Evolutionary conservation across 1,140 invertebrate genomes (phyloP).

Genomic region (Brachionus sp.): DNA sequence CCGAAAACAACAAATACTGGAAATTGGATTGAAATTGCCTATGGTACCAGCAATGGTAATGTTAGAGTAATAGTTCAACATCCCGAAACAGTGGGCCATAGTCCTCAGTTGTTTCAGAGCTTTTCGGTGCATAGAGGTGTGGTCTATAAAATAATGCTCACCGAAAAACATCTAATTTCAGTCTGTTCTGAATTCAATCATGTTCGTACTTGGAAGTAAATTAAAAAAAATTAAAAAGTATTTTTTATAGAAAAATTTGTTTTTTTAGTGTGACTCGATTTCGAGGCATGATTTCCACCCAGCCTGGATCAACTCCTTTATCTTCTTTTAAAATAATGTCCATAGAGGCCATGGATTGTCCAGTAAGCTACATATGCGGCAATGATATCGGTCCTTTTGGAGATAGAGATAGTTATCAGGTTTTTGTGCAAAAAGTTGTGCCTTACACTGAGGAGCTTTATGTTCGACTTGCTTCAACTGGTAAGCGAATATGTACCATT

Average conservation of each 20-base stretch:
- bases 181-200: conserved; percentile 97
- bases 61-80: conserved; percentile 96
- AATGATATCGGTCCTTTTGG: conserved; percentile 85
- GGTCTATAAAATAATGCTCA: conserved; percentile 83
- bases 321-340: conserved; percentile 92
- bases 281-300: conserved; percentile 87
- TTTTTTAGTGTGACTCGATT: conserved; percentile 76
- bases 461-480: conserved; percentile 87
- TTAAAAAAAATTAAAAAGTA: neutral
- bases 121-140: conserved; percentile 94
- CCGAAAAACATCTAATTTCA: conserved; percentile 92
- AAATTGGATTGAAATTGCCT: conserved; percentile 83
- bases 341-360: conserved; percentile 77
- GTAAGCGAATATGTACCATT: conserved; percentile 84
- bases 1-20: conserved; percentile 83
- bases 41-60: conserved; percentile 89
- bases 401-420: conserved; percentile 92
- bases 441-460: conserved; percentile 84
- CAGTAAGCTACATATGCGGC: conserved; percentile 69
- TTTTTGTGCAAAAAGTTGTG: conserved; percentile 95
- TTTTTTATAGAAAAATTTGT: neutral
- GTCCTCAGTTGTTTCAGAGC: conserved; percentile 90
- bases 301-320: conserved; percentile 86
- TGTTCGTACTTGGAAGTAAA: conserved; percentile 79
- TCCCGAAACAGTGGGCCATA: conserved; percentile 94